phyloP scores from a whole-genome alignment of 2,113 vertebrate genomes.

The Notechis scutatus region DNA sequence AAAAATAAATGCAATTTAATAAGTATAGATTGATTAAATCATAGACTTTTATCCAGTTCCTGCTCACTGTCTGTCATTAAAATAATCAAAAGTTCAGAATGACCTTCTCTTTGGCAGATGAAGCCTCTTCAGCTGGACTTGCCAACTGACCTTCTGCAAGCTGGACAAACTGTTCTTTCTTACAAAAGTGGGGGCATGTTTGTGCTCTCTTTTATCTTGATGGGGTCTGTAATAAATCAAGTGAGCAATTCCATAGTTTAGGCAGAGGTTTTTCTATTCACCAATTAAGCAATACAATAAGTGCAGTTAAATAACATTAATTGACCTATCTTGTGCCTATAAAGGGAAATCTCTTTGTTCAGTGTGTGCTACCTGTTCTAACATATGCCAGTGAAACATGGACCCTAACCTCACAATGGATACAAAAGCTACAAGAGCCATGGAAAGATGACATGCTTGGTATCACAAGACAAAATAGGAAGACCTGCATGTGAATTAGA shows the following conservation, averaged over 20 bases:
- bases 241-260: not conserved
- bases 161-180: not conserved
- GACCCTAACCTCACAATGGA: not conserved
- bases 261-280: not conserved
- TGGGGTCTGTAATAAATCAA: not conserved
- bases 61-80: not conserved
- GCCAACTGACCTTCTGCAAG: not conserved
- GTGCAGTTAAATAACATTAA: not conserved
- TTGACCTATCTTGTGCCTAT: not conserved
- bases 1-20: not conserved
- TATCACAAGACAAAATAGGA: not conserved
- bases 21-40: not conserved
- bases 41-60: not conserved
- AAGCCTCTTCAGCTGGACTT: not conserved
- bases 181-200: not conserved
- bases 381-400: not conserved
- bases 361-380: not conserved
- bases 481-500: not conserved
- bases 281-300: not conserved
- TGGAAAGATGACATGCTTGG: not conserved
- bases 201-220: not conserved
- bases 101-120: not conserved
- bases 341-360: not conserved
- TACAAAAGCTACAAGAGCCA: not conserved
- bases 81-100: not conserved